Evolutionary conservation across 2,888 invertebrate genomes (phyloP).

Genomic region (Dioctria linearis): DNA sequence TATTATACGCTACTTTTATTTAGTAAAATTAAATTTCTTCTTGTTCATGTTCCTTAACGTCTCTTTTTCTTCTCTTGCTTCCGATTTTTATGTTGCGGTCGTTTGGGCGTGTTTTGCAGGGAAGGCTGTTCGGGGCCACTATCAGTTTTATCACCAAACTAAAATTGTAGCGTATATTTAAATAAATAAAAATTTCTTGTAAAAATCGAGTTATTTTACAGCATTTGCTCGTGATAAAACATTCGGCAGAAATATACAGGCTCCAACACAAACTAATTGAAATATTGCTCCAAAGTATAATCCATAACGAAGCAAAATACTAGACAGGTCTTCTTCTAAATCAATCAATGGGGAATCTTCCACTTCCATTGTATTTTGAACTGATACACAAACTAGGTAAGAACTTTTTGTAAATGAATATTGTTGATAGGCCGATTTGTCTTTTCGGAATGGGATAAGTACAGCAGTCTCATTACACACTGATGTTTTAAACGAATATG

Average conservation of each 20-base stretch:
- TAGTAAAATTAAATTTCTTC: background rate
- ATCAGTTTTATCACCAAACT: constrained; percentile 17
- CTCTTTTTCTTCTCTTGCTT: constrained; percentile 76
- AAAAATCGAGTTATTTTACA: background rate
- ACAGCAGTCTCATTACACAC: too few species aligned
- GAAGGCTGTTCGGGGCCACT: constrained; percentile 65
- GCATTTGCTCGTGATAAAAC: constrained; percentile 25
- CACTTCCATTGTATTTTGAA: background rate
- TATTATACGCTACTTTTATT: too few species aligned
- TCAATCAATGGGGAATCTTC: background rate
- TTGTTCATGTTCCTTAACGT: constrained; percentile 69
- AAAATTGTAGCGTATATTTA: background rate
- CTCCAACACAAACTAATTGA: constrained; percentile 86
- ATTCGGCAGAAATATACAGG: constrained; percentile 85
- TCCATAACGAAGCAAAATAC: constrained; percentile 83
- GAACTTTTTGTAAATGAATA: background rate
- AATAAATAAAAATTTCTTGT: background rate
- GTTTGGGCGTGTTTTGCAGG: constrained; percentile 74
- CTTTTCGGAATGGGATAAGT: background rate
- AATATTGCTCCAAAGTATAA: constrained; percentile 90
- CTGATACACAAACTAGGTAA: too few species aligned
- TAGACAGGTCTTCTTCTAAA: constrained; percentile 77
- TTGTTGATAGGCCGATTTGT: background rate
- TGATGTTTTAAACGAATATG: too few species aligned
- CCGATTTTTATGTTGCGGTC: constrained; percentile 73